Evolutionary conservation across 1,140 invertebrate genomes (phyloP).

Genomic region (Epicauta chinensis): DNA sequence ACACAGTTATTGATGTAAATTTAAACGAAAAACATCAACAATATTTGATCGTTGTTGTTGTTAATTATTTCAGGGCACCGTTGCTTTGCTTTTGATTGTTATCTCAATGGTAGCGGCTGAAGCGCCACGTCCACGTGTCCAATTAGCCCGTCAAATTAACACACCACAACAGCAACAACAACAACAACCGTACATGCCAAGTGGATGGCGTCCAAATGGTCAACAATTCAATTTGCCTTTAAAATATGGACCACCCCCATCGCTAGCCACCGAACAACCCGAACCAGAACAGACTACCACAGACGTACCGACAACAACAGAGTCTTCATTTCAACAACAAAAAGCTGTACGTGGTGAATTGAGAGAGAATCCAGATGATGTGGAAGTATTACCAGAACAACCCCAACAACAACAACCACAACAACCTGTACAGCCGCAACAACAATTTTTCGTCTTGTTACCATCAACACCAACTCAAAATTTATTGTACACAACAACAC

Average conservation of each 20-base stretch:
- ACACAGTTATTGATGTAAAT: constrained; percentile 27
- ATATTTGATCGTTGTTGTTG: background rate
- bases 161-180: too few relatives aligned
- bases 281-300: constrained; percentile 13
- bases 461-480: constrained; percentile 11
- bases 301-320: background rate
- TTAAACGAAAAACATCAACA: background rate
- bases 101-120: constrained; percentile 33
- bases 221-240: constrained; percentile 31
- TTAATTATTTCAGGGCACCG: constrained; percentile 26
- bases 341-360: too few relatives aligned
- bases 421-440: background rate
- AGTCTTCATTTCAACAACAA: too few relatives aligned
- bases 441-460: background rate
- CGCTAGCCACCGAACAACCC: constrained; percentile 12
- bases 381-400: constrained; percentile 18
- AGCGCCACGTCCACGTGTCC: constrained; percentile 25
- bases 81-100: constrained; percentile 32
- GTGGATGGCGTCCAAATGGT: constrained; percentile 36
- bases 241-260: constrained; percentile 22
- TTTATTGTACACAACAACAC: background rate
- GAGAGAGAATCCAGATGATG: background rate
- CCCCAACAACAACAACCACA: background rate
- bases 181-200: constrained; percentile 32
- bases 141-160: constrained; percentile 22